phyloP scores from a whole-genome alignment of 2,113 vertebrate species.

The Labrus mixtus region DNA sequence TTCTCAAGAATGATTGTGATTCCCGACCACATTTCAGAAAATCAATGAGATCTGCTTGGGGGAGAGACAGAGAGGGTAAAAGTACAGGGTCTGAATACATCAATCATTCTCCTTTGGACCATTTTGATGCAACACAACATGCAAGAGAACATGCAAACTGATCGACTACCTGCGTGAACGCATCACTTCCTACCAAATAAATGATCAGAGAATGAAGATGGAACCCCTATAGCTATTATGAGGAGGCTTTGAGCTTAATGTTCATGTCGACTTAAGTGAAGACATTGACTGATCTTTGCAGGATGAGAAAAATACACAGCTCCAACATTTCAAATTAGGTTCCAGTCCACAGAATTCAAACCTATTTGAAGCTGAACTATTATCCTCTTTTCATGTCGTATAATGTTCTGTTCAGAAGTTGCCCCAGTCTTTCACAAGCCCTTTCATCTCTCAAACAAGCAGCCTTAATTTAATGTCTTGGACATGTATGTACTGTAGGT shows the following conservation, averaged over 20 bases:
- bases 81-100: constrained; percentile 45
- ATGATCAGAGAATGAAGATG: not conserved
- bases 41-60: constrained; percentile 60
- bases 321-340: not conserved
- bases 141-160: not conserved
- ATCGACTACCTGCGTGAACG: not conserved
- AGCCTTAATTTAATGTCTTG: not conserved
- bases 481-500: not conserved
- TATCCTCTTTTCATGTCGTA: not conserved
- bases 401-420: not conserved
- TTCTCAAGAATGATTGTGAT: constrained; percentile 66
- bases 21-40: constrained; percentile 62
- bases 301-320: not conserved
- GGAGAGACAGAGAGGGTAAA: constrained; percentile 29
- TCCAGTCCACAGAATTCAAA: not conserved
- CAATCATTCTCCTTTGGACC: constrained; percentile 45
- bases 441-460: not conserved
- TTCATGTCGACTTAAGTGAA: not conserved
- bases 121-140: constrained; percentile 44
- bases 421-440: not conserved
- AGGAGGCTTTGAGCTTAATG: not conserved
- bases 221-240: not conserved
- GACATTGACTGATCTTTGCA: not conserved
- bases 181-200: not conserved
- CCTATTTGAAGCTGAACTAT: not conserved